Percentiles rank a stretch among this genome's conserved stretches.
Conservation (phyloP, 2,888 invertebrate genomes). For the Campoletis raptor region DNA sequence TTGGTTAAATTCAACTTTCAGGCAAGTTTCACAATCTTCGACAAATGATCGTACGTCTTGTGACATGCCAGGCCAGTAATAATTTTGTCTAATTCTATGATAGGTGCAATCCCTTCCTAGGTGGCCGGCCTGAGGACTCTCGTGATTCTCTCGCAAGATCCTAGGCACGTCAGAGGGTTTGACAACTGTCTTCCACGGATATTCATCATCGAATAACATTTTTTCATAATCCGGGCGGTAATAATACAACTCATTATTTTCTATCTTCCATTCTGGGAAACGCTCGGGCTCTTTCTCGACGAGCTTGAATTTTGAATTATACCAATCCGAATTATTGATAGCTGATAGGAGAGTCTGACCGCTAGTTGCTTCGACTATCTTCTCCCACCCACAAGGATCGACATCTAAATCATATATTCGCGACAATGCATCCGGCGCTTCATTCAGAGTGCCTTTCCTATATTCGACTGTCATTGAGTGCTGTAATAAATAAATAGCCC, state of each 20-base stretch:
- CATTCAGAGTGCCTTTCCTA: slow-evolving; percentile 45
- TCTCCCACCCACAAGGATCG: slow-evolving; percentile 50
- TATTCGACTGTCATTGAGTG: slow-evolving; percentile 45
- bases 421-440: slow-evolving; percentile 56
- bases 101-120: slow-evolving; percentile 44
- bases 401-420: slow-evolving; percentile 46
- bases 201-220: not conserved
- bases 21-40: slow-evolving; percentile 51
- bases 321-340: slow-evolving; percentile 20
- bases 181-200: slow-evolving; percentile 34
- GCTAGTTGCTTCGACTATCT: slow-evolving; percentile 19
- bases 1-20: slow-evolving; percentile 56
- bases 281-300: slow-evolving; percentile 25
- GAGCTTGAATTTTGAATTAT: slow-evolving; percentile 6
- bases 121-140: slow-evolving; percentile 41
- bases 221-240: slow-evolving; percentile 40
- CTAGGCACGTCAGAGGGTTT: slow-evolving; percentile 17
- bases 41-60: slow-evolving; percentile 35
- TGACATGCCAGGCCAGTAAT: not conserved
- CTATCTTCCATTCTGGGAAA: slow-evolving; percentile 59
- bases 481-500: slow-evolving; percentile 52
- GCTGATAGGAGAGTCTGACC: not conserved
- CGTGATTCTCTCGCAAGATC: slow-evolving; percentile 38
- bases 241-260: slow-evolving; percentile 47
- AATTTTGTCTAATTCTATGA: not conserved